phyloP scores from a whole-genome alignment of 2,113 vertebrate genomes.

The Piprites chloris region DNA sequence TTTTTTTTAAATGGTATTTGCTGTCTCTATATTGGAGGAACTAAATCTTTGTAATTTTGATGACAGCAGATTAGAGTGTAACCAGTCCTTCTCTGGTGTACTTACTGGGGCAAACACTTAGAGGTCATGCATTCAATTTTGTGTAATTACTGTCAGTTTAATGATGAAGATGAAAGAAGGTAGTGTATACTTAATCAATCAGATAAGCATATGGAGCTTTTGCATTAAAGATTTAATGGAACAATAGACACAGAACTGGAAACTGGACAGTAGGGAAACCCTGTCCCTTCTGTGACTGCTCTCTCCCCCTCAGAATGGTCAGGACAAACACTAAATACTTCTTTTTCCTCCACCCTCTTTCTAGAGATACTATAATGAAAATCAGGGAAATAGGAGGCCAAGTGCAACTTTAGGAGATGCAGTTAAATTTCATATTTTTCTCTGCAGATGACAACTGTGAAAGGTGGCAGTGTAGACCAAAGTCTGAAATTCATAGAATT shows the following conservation, averaged over 20 bases:
- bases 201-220: constrained; percentile 43
- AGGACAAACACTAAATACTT: background rate
- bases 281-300: background rate
- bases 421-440: background rate
- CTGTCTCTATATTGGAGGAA: constrained; percentile 21
- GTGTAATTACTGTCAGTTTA: constrained; percentile 64
- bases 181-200: constrained; percentile 56
- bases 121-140: constrained; percentile 59
- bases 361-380: background rate
- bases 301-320: background rate
- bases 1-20: background rate
- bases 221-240: constrained; percentile 33
- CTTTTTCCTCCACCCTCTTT: background rate
- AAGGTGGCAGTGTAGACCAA: background rate
- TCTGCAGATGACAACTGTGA: background rate
- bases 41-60: constrained; percentile 40
- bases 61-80: constrained; percentile 24
- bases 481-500: background rate
- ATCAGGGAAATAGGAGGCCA: background rate
- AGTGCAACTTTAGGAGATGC: background rate
- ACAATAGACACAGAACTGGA: background rate
- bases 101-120: constrained; percentile 27
- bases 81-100: constrained; percentile 1
- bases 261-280: background rate
- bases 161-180: constrained; percentile 52